Evolutionary conservation across 2,113 vertebrate species (phyloP).

Genomic region (Spilogale gracilis): DNA sequence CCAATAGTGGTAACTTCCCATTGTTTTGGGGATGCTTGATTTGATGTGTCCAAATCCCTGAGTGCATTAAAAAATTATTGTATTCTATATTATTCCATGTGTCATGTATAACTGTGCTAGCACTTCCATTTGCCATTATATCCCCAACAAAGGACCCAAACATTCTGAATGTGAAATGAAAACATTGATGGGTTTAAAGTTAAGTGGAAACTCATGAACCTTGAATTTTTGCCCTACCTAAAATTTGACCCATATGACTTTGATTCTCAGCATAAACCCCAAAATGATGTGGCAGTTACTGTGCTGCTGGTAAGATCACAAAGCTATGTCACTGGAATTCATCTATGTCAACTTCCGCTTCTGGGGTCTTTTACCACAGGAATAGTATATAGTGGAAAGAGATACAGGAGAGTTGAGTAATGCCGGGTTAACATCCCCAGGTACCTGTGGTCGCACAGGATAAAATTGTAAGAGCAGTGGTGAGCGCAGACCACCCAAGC

Average conservation of each 20-base stretch:
- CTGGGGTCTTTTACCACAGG: background rate
- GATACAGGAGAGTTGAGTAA: background rate
- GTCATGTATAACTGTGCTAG: background rate
- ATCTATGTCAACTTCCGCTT: background rate
- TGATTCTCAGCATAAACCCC: background rate
- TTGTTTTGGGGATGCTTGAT: background rate
- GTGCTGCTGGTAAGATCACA: background rate
- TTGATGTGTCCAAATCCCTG: background rate
- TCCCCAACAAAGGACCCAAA: background rate
- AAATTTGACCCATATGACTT: background rate
- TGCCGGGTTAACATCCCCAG: background rate
- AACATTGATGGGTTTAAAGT: background rate
- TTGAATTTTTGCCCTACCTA: background rate
- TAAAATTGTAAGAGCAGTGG: background rate
- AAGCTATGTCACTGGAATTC: background rate
- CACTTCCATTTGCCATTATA: background rate
- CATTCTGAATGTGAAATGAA: background rate
- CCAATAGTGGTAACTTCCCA: background rate
- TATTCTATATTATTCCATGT: background rate
- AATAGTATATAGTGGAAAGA: background rate
- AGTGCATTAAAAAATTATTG: background rate
- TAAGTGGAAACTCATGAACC: background rate
- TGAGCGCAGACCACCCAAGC: background rate
- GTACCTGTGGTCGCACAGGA: background rate
- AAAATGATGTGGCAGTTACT: background rate